A percentile compares a stretch with the other conserved stretches of the same genome.
These are phyloP conservation scores for Drosophila eohydei DNA, from an alignment of 2,888 invertebrate genomes.

Conservation along the genomic window DNA sequence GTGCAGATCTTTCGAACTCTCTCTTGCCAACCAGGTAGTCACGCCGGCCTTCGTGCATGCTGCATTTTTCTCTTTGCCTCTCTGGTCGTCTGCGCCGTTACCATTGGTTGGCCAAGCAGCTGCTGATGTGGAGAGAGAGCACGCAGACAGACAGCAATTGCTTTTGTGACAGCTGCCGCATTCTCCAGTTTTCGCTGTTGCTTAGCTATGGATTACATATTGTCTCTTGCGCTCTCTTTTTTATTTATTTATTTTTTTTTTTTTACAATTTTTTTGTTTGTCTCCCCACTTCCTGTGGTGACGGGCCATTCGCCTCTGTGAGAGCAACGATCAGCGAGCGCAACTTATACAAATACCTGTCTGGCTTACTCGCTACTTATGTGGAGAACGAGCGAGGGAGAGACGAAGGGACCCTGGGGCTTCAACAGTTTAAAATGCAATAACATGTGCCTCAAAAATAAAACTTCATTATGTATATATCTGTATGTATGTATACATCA, in stretches of 20 bases:
- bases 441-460: constrained; percentile 28
- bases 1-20: constrained; percentile 13
- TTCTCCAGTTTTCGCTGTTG: constrained; percentile 7
- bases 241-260: background rate
- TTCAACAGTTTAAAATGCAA: constrained; percentile 43
- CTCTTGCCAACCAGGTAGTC: constrained; percentile 27
- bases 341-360: constrained; percentile 24
- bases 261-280: background rate
- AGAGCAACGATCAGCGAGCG: constrained; percentile 32
- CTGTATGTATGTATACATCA: constrained; percentile 17
- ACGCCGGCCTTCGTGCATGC: constrained; percentile 24
- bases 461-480: constrained; percentile 1
- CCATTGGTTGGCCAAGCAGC: constrained; percentile 24
- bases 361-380: constrained; percentile 12
- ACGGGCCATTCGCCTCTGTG: constrained; percentile 35
- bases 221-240: constrained; percentile 1
- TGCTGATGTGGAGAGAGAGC: constrained; percentile 12
- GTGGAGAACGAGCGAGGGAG: background rate
- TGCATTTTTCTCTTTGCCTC: constrained; percentile 23
- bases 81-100: background rate
- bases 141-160: background rate
- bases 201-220: constrained; percentile 11
- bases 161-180: constrained; percentile 28
- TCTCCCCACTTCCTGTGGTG: constrained; percentile 49
- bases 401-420: background rate